Conservation (phyloP, 2,888 invertebrate species). For the Pheosia tremula region DNA sequence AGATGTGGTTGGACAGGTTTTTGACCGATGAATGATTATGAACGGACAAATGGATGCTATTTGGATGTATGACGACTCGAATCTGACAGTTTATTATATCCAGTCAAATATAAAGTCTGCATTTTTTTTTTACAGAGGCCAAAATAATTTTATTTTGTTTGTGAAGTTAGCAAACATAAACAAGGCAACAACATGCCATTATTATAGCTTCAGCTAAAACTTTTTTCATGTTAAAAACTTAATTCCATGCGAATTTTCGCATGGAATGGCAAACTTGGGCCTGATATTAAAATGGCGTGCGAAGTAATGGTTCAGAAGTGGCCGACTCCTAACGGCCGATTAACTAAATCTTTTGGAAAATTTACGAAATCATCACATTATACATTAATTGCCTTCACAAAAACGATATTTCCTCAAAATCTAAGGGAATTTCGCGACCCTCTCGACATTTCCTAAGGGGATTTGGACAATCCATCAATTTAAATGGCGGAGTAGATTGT, state of each 20-base stretch:
- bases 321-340: not conserved
- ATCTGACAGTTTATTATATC: too few species aligned
- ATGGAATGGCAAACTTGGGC: too few species aligned
- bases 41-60: not conserved
- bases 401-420: not conserved
- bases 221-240: too few species aligned
- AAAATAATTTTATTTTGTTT: too few species aligned
- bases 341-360: not conserved
- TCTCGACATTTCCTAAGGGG: not conserved
- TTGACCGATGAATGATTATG: not conserved
- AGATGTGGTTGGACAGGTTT: not conserved
- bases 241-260: too few species aligned
- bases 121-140: too few species aligned
- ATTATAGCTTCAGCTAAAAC: too few species aligned
- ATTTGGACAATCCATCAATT: constrained; percentile 21
- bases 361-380: not conserved
- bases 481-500: constrained; percentile 14
- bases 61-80: too few species aligned
- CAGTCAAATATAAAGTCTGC: too few species aligned
- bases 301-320: constrained; percentile 1
- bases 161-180: too few species aligned
- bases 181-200: too few species aligned
- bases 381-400: not conserved
- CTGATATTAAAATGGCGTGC: constrained; percentile 1
- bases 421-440: not conserved